Conservation (phyloP, 1,140 invertebrate genomes). For the Drosophila nikananu region DNA sequence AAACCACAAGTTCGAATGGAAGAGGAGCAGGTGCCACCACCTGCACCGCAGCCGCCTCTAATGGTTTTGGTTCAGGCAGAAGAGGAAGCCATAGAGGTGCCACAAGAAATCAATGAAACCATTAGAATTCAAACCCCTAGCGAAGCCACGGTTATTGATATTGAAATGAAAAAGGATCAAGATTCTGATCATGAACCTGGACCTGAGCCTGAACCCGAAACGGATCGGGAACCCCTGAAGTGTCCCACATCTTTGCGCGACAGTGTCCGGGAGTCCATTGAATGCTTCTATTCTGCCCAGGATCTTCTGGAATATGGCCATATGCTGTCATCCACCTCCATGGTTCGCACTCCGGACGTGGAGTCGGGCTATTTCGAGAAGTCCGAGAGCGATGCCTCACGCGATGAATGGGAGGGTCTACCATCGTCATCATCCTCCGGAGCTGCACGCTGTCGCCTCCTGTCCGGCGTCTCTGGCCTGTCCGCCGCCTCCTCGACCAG, state of each 20-base stretch:
- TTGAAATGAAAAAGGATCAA: constrained; percentile 1
- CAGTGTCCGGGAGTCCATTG: constrained; percentile 76
- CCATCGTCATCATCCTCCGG: constrained; percentile 23
- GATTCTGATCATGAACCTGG: too few species aligned
- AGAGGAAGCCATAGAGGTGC: constrained; percentile 61
- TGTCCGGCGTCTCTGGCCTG: constrained; percentile 29
- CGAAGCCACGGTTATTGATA: constrained; percentile 1
- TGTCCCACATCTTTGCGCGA: constrained; percentile 50
- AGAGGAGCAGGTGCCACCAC: constrained; percentile 4
- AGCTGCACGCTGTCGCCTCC: constrained; percentile 30
- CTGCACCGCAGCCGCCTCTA: constrained; percentile 32
- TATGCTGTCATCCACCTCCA: constrained; percentile 49
- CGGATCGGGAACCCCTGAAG: constrained; percentile 24
- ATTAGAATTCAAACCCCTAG: background rate
- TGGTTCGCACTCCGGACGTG: constrained; percentile 74
- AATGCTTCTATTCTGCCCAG: constrained; percentile 79
- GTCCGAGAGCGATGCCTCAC: constrained; percentile 70
- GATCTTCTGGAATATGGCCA: constrained; percentile 79
- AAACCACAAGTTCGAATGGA: constrained; percentile 8
- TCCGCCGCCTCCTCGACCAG: constrained; percentile 33
- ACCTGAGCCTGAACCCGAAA: background rate
- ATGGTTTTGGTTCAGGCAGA: constrained; percentile 37
- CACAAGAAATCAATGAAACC: constrained; percentile 60
- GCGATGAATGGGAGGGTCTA: constrained; percentile 61
- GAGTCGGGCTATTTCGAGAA: constrained; percentile 80